A percentile compares a stretch with the other conserved stretches of the same genome.
Conservation (phyloP, 2,797 vertebrate genomes). For the Threskiornis aethiopicus region DNA sequence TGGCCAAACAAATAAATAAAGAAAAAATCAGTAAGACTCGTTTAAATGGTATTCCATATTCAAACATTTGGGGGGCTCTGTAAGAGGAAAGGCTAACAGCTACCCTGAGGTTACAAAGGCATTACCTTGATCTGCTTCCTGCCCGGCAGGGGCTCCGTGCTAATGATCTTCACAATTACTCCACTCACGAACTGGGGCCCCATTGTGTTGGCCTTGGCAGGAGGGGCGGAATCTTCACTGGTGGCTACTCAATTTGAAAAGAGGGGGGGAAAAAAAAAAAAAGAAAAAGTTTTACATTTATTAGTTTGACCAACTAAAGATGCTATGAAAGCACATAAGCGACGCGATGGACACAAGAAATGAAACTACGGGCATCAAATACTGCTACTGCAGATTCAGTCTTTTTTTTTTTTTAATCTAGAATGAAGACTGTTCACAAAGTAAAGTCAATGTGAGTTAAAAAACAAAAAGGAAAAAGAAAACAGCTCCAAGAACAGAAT, state of each 20-base stretch:
- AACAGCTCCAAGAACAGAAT: background rate
- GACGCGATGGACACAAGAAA: background rate
- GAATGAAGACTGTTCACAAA: background rate
- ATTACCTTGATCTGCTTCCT: slow-evolving; percentile 90
- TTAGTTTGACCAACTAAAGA: background rate
- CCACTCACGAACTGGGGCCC: slow-evolving; percentile 90
- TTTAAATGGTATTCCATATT: background rate
- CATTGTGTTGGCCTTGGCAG: slow-evolving; percentile 72
- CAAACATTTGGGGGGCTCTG: background rate
- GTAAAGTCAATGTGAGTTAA: background rate
- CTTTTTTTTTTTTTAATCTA: background rate
- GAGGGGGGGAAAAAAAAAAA: rapidly evolving
- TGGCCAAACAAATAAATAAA: background rate
- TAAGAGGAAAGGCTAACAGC: slow-evolving; percentile 29
- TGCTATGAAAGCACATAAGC: background rate
- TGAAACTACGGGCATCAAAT: background rate
- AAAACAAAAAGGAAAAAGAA: no score
- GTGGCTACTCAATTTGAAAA: slow-evolving; percentile 41
- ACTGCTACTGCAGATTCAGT: background rate
- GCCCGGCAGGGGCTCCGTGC: slow-evolving; percentile 84
- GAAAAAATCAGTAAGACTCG: background rate
- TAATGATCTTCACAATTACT: slow-evolving; percentile 92
- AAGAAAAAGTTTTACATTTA: background rate
- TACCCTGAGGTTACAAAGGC: slow-evolving; percentile 38
- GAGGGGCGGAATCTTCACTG: slow-evolving; percentile 8